These are phyloP conservation scores for Syngnathus scovelli DNA, from an alignment of 2,113 vertebrate genomes.

Conservation along the genomic window DNA sequence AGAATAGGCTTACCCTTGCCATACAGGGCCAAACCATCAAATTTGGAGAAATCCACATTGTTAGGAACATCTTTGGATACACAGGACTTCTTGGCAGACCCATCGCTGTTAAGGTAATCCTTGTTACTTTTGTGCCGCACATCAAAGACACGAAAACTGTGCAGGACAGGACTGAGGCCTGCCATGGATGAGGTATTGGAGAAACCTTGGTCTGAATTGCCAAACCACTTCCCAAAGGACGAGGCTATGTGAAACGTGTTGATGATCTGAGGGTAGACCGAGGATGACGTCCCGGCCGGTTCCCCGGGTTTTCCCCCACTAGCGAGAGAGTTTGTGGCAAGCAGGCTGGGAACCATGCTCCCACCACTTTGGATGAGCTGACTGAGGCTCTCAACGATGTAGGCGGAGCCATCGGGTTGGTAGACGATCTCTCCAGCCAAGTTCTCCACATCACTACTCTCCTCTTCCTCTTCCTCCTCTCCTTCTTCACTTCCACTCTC, in stretches of 20 bases:
- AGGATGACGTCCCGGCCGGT: conserved; percentile 81
- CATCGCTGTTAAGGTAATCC: conserved; percentile 99
- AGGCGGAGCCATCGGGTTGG: conserved; percentile 97
- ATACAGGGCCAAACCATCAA: conserved; percentile 94
- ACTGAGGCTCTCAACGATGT: conserved; percentile 96
- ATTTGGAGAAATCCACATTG: conserved; percentile 99
- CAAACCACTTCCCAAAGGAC: conserved; percentile 99
- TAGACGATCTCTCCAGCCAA: conserved; percentile 99
- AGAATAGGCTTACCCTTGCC: conserved; percentile 98
- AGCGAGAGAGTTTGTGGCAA: conserved; percentile 85
- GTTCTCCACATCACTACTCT: conserved; percentile 97
- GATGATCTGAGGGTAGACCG: conserved; percentile 97
- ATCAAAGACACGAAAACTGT: conserved; percentile 99
- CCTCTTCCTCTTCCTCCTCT: conserved; percentile 87
- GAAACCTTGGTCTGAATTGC: conserved; percentile 93
- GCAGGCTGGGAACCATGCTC: conserved; percentile 70
- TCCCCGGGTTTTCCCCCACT: conserved; percentile 74
- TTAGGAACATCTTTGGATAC: conserved; percentile 99
- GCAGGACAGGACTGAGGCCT: conserved; percentile 98
- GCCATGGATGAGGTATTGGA: conserved; percentile 99
- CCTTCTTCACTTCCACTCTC: conserved; percentile 91
- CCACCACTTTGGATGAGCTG: conserved; percentile 92
- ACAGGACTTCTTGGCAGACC: conserved; percentile 99
- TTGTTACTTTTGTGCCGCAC: conserved; percentile 99
- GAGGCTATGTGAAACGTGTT: conserved; percentile 99